These are phyloP conservation scores for Thyatira batis DNA, from an alignment of 2,888 invertebrate genomes.

Conservation along the genomic window DNA sequence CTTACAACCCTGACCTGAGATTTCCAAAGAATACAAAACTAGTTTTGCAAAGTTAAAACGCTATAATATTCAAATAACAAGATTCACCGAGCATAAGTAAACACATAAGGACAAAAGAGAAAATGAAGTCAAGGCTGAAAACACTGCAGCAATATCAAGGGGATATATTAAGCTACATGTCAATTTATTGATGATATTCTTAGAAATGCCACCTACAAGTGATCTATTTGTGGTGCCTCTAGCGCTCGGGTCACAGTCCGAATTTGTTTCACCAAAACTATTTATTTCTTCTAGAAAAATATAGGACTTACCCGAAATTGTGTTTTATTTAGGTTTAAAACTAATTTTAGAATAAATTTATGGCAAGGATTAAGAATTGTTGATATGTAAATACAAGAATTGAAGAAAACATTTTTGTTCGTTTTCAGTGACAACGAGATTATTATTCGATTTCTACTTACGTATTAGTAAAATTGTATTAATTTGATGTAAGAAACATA, in stretches of 20 bases:
- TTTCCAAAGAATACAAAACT: neutral
- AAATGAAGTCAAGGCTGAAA: slow-evolving; percentile 35
- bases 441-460: no score
- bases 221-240: slow-evolving; percentile 65
- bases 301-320: neutral
- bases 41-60: neutral
- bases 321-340: no score
- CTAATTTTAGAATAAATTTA: no score
- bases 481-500: no score
- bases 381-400: no score
- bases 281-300: neutral
- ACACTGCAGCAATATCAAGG: slow-evolving; percentile 24
- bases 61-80: neutral
- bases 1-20: neutral
- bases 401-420: no score
- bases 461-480: no score
- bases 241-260: slow-evolving; percentile 66
- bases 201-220: slow-evolving; percentile 69
- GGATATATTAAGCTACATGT: slow-evolving; percentile 27
- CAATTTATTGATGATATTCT: slow-evolving; percentile 60
- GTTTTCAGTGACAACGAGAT: no score
- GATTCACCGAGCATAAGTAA: neutral
- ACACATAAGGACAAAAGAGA: slow-evolving; percentile 27
- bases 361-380: no score
- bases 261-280: slow-evolving; percentile 25